Conservation (phyloP, 2,888 invertebrate species). For the Apodemia duryi region DNA sequence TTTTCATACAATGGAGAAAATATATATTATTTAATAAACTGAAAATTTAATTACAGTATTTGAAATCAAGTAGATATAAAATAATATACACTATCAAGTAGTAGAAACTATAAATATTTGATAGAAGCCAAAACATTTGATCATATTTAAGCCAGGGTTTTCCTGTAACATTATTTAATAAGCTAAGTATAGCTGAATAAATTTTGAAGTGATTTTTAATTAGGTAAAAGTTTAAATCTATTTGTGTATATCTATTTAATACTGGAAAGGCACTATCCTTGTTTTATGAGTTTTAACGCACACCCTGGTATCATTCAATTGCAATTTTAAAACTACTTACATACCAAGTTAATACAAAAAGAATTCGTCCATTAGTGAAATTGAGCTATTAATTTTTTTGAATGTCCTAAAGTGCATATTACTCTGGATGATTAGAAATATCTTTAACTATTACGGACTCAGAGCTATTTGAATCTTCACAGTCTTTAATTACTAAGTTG, state of each 20-base stretch:
- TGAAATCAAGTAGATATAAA: too few relatives aligned
- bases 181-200: background rate
- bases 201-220: background rate
- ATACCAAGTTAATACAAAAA: constrained; percentile 2
- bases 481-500: constrained; percentile 49
- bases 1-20: too few relatives aligned
- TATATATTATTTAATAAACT: too few relatives aligned
- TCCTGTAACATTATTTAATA: background rate
- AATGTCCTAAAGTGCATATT: constrained; percentile 16
- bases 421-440: constrained; percentile 11
- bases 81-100: too few relatives aligned
- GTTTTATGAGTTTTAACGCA: constrained; percentile 41
- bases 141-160: background rate
- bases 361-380: constrained; percentile 14
- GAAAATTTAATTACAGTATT: too few relatives aligned
- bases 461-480: constrained; percentile 24
- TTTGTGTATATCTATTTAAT: constrained; percentile 30
- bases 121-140: background rate
- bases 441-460: constrained; percentile 7
- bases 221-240: constrained; percentile 29
- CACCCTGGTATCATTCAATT: constrained; percentile 1
- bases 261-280: constrained; percentile 72
- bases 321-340: background rate
- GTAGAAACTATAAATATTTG: background rate
- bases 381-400: constrained; percentile 16